Percentiles rank a stretch among this genome's conserved stretches.
Evolutionary conservation across 1,140 invertebrate species (phyloP).

Genomic region (Zophobas morio): DNA sequence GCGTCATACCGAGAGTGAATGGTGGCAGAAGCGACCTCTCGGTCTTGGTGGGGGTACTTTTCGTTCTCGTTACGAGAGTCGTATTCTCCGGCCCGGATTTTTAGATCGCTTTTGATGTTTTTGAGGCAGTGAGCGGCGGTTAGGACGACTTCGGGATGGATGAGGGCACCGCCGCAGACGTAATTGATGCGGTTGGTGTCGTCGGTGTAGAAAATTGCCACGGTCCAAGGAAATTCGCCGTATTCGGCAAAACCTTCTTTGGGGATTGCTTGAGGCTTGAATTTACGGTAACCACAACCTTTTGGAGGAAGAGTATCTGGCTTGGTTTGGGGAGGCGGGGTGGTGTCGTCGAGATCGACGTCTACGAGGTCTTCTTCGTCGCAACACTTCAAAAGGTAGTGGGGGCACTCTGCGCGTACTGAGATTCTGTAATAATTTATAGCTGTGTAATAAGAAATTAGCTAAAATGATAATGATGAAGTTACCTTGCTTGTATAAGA

Average conservation of each 20-base stretch:
- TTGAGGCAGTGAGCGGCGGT: slow-evolving; percentile 80
- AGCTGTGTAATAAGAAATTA: no score
- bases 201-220: slow-evolving; percentile 79
- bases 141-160: slow-evolving; percentile 79
- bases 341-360: no score
- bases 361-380: no score
- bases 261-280: no score
- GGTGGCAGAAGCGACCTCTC: slow-evolving; percentile 70
- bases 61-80: slow-evolving; percentile 85
- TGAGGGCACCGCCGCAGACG: slow-evolving; percentile 83
- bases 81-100: slow-evolving; percentile 83
- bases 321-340: no score
- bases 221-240: slow-evolving; percentile 89
- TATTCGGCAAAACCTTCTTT: slow-evolving; percentile 69
- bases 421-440: no score
- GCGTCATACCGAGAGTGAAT: slow-evolving; percentile 68
- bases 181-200: slow-evolving; percentile 76
- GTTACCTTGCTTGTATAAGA: no score
- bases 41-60: slow-evolving; percentile 80
- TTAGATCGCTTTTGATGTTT: slow-evolving; percentile 66
- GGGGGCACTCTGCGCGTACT: no score
- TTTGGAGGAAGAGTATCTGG: no score
- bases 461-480: no score
- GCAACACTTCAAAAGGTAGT: no score
- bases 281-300: no score